Conservation (phyloP, 30 jellyfish, hydroid and myxozoan species). For the Sanderia malayensis region DNA sequence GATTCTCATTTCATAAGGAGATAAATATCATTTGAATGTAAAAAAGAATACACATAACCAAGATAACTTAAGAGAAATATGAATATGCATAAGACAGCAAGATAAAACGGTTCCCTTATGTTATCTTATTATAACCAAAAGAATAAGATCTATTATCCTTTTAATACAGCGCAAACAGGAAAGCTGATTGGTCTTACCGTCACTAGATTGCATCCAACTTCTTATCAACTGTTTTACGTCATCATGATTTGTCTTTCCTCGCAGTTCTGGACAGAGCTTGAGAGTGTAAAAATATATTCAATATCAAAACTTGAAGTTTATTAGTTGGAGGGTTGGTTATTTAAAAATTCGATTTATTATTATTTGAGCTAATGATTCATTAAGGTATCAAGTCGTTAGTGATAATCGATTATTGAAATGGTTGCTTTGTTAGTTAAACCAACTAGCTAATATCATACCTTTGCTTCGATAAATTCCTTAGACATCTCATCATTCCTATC, state of each 20-base stretch:
- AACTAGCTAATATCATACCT: not conserved
- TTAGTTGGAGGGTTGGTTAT: not conserved
- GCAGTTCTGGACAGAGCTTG: conserved; percentile 8
- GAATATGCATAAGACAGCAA: no score
- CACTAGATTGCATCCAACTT: conserved; percentile 35
- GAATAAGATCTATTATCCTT: no score
- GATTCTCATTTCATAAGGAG: no score
- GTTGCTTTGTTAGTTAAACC: not conserved
- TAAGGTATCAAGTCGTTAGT: not conserved
- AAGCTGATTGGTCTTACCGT: conserved; percentile 24
- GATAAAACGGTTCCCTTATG: no score
- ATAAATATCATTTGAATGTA: no score
- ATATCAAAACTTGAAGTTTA: not conserved
- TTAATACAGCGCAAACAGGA: no score
- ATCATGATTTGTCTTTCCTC: conserved; percentile 19
- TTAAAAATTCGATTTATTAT: not conserved
- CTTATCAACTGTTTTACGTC: conserved; percentile 25
- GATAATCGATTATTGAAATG: not conserved
- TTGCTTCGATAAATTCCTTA: no score
- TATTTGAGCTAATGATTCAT: not conserved
- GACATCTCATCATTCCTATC: no score
- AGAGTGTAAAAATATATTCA: not conserved
- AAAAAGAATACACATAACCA: no score
- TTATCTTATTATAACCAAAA: no score
- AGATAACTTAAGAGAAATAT: no score